Conservation (phyloP, 2,888 invertebrate species). For the Doris montereyensis region DNA sequence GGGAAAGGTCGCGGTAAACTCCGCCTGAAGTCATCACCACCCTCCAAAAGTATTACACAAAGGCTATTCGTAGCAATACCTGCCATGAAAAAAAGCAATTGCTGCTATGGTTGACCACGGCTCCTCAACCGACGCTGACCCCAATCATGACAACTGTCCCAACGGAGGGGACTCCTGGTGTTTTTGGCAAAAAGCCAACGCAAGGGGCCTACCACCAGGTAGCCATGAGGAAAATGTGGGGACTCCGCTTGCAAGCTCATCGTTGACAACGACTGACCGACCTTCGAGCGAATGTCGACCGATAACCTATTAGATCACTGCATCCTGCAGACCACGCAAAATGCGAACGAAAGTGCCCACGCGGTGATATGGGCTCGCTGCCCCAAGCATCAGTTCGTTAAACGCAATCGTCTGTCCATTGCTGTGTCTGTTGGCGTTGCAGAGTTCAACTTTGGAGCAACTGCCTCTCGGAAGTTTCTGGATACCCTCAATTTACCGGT, state of each 20-base stretch:
- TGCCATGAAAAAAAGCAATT: constrained; percentile 8
- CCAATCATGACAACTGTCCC: constrained; percentile 7
- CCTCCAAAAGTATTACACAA: constrained; percentile 1
- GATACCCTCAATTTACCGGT: constrained; percentile 21
- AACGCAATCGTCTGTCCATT: constrained; percentile 10
- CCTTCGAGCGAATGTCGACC: constrained; percentile 9
- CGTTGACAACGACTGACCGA: neutral
- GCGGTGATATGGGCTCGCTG: constrained; percentile 22
- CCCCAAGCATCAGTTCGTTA: constrained; percentile 27
- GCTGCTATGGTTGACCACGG: constrained; percentile 20
- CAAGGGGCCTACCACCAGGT: neutral
- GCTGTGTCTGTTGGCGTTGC: constrained; percentile 27
- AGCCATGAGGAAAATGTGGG: constrained; percentile 15
- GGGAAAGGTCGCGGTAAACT: no score
- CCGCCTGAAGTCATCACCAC: neutral
- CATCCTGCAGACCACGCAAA: constrained; percentile 17
- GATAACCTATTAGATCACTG: constrained; percentile 24
- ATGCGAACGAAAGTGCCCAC: constrained; percentile 22
- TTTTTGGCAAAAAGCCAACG: constrained; percentile 23
- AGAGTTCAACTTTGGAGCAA: constrained; percentile 33
- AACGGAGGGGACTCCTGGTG: constrained; percentile 27
- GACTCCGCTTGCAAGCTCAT: constrained; percentile 2
- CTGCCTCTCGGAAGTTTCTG: constrained; percentile 17
- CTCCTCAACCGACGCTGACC: constrained; percentile 3
- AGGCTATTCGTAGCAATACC: constrained; percentile 4